Evolutionary conservation across 2,888 invertebrate species (phyloP).

Genomic region (Eristalis intricaria): DNA sequence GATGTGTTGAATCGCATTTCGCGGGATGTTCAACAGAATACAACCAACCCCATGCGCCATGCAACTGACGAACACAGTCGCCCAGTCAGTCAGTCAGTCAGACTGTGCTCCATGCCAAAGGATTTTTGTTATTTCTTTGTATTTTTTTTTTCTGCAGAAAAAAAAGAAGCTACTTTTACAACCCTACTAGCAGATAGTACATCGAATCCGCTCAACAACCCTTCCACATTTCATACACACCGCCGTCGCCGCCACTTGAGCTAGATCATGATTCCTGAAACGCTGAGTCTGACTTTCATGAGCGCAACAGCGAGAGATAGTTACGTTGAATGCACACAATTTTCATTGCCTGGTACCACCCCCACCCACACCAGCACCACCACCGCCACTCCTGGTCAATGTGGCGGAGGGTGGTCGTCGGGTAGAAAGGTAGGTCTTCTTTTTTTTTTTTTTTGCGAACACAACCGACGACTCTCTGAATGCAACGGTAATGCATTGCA

Average conservation of each 20-base stretch:
- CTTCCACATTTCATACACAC: not conserved
- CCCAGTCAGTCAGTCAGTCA: not conserved
- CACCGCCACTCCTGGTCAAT: not conserved
- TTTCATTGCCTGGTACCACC: slow-evolving; percentile 46
- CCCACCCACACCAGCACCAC: not conserved
- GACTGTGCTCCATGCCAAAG: not conserved
- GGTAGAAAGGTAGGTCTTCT: not conserved
- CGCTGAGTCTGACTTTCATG: slow-evolving; percentile 42
- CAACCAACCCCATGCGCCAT: too few relatives aligned
- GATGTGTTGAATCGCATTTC: slow-evolving; percentile 52
- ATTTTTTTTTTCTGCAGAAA: not conserved
- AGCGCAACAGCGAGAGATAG: slow-evolving; percentile 53
- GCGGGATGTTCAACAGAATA: slow-evolving; percentile 16
- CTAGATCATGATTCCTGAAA: slow-evolving; percentile 11
- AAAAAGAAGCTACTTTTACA: slow-evolving; percentile 28
- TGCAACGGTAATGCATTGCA: slow-evolving; percentile 19
- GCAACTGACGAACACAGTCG: not conserved
- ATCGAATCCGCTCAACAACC: not conserved
- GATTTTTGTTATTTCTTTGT: not conserved
- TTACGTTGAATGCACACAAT: slow-evolving; percentile 47
- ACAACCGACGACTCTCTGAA: slow-evolving; percentile 11
- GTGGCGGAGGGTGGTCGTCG: not conserved
- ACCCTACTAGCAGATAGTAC: slow-evolving; percentile 3
- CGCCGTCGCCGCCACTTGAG: not conserved
- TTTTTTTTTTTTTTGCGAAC: not conserved